Conservation (phyloP, 2,113 vertebrate species). For the Phrynosoma platyrhinos region DNA sequence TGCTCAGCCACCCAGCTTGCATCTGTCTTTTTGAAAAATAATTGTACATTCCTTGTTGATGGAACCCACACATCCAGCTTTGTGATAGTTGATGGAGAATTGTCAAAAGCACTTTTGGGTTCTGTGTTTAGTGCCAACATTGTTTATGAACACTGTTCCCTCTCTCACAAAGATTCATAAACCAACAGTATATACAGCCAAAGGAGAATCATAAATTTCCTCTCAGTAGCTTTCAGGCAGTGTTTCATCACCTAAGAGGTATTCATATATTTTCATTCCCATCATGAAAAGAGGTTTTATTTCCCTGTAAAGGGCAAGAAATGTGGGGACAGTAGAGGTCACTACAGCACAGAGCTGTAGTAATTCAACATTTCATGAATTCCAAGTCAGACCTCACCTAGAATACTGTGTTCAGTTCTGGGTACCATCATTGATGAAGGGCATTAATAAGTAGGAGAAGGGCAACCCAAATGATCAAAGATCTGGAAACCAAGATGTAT, state of each 20-base stretch:
- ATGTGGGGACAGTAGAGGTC: not conserved
- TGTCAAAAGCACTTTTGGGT: not conserved
- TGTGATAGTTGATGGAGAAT: not conserved
- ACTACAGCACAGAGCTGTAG: not conserved
- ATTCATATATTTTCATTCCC: not conserved
- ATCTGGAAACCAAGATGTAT: no score
- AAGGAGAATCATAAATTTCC: conserved; percentile 11
- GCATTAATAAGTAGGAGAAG: no score
- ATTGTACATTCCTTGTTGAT: not conserved
- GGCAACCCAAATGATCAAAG: no score
- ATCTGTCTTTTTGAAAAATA: not conserved
- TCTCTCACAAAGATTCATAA: not conserved
- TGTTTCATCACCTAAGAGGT: not conserved
- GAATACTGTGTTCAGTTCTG: no score
- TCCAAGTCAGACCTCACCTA: no score
- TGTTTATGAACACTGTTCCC: not conserved
- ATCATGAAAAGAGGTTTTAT: not conserved
- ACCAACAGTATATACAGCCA: not conserved
- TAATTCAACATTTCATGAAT: not conserved
- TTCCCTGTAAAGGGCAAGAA: not conserved
- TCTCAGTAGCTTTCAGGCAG: not conserved
- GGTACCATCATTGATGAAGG: no score
- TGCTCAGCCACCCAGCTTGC: not conserved
- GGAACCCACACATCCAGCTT: not conserved
- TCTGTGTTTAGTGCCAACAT: not conserved